A percentile compares a stretch with the other conserved stretches of the same genome.
Evolutionary conservation across 2,113 vertebrate genomes (phyloP).

Genomic region (Lanius ludovicianus): DNA sequence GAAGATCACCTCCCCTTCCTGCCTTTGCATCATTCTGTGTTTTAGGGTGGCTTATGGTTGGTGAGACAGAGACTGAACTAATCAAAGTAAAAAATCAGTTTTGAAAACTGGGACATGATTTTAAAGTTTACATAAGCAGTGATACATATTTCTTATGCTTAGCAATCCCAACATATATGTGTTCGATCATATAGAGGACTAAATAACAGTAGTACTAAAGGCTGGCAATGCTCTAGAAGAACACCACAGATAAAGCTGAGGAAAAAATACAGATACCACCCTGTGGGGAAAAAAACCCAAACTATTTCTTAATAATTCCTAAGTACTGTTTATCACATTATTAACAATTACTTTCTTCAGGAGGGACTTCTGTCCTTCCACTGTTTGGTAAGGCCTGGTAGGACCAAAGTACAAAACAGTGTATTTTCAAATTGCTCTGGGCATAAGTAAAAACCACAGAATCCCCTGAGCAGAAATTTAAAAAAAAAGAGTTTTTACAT

Average conservation of each 20-base stretch:
- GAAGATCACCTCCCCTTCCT: not conserved
- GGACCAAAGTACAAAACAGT: not conserved
- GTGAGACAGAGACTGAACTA: not conserved
- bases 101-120: not conserved
- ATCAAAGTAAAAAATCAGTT: not conserved
- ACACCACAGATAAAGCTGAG: not conserved
- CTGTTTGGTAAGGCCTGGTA: not conserved
- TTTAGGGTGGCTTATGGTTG: not conserved
- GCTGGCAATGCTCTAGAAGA: not conserved
- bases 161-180: not conserved
- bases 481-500: not conserved
- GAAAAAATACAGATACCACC: not conserved
- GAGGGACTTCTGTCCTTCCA: not conserved
- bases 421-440: not conserved
- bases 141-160: not conserved
- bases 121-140: not conserved
- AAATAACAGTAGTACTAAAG: not conserved
- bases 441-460: not conserved
- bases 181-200: fast-evolving
- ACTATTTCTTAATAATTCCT: not conserved
- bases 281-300: not conserved
- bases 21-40: not conserved
- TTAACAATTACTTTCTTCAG: not conserved
- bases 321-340: not conserved
- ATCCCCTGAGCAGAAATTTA: not conserved